Evolutionary conservation across 2,888 invertebrate genomes (phyloP).

Genomic region (Mesorhabditis belari): DNA sequence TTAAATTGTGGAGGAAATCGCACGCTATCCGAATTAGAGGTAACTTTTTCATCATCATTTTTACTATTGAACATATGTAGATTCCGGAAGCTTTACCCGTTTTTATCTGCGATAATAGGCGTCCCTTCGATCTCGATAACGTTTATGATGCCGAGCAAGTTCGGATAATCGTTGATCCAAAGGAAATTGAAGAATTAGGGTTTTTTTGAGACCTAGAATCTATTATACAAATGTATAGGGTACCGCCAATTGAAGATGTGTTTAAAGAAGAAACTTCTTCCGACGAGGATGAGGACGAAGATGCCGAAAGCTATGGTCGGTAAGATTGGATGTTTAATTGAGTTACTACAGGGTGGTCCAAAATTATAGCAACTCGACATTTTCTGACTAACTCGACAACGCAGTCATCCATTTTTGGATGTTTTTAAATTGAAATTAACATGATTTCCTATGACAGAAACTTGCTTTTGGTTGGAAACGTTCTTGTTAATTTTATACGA

Average conservation of each 20-base stretch:
- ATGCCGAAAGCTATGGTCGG: neutral
- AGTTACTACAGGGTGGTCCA: too few species aligned
- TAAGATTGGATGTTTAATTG: neutral
- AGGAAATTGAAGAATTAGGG: constrained; percentile 17
- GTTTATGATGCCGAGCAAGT: constrained; percentile 31
- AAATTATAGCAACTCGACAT: too few species aligned
- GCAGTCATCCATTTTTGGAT: too few species aligned
- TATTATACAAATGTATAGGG: constrained; percentile 2
- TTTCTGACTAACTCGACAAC: too few species aligned
- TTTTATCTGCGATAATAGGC: constrained; percentile 41
- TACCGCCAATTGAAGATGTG: constrained; percentile 14
- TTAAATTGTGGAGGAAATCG: constrained; percentile 44
- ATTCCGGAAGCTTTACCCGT: constrained; percentile 11
- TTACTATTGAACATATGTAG: neutral
- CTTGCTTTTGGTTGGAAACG: too few species aligned
- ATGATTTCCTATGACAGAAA: too few species aligned
- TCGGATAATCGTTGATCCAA: constrained; percentile 13
- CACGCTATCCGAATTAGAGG: constrained; percentile 19
- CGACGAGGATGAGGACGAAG: constrained; percentile 18
- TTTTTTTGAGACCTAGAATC: neutral
- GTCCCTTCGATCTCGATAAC: constrained; percentile 46
- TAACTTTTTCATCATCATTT: constrained; percentile 9
- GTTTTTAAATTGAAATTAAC: neutral
- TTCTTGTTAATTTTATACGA: too few species aligned
- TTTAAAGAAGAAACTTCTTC: constrained; percentile 8